Evolutionary conservation across 2,113 vertebrate genomes (phyloP), one percentile per base, ranked within the genome.

Genomic region (Apus apus): DNA sequence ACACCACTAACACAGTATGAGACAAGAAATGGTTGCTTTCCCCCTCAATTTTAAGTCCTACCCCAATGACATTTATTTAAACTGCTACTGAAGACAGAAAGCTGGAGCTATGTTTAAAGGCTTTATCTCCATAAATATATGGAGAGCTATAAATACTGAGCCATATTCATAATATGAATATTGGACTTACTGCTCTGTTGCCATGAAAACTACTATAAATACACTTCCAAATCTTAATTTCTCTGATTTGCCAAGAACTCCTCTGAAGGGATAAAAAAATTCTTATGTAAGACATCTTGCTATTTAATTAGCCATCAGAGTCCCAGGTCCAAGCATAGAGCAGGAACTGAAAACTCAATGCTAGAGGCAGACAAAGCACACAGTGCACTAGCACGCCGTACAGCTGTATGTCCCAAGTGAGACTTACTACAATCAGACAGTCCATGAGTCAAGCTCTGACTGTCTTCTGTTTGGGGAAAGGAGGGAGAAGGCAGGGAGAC

Each of bases 51-150:
- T 90, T 87, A 94, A 88, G 66, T 90, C 66, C 40, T 53, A 10
- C 60, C 46, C 32, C 77, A 79, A 57, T 54, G 77, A 91, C 85
- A 70, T 84, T 82, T 79, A 89, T 88, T 89, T 94, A 91, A 95
- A 92, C 64, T 71, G 75, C 82, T 93, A 57, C 54, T 86, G 58
- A 89, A 93, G 82, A 86, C 51, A 81, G 86, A 96, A 94, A 89
- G 70, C 92, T 66, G 61, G 53, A 73, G 40, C 85, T 84, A 66
- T 40, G 74, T 77, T 93, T 87, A 95, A 92, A 85, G 70, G 78
- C 77, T 88, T 91, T 85, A 93, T 94, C 87, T 97, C 58, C 81
- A 67, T 95, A 94, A 97, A 96, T 92, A 95, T 94, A 96, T 96
- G 91, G 82, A 93, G 78, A 93, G 77, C 68, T 90, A 89, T 76